A percentile compares a stretch with the other conserved stretches of the same genome.
Evolutionary conservation across 1,140 invertebrate species (phyloP).

Genomic region (Rhyzopertha dominica): DNA sequence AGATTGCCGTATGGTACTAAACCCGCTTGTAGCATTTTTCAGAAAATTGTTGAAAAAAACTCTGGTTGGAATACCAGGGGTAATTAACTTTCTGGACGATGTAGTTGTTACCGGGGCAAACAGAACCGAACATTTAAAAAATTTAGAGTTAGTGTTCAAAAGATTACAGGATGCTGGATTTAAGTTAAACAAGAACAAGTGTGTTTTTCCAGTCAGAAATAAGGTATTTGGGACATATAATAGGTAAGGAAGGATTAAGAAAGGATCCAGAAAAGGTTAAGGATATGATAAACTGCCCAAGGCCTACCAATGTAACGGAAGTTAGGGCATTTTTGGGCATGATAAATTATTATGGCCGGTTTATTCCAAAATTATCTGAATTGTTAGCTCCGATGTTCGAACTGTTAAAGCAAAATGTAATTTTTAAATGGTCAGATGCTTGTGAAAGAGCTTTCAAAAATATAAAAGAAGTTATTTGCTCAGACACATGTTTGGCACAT

Average conservation of each 20-base stretch:
- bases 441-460: constrained; percentile 12
- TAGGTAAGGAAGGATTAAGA: constrained; percentile 34
- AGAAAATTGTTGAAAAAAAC: constrained; percentile 37
- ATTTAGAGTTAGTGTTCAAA: constrained; percentile 2
- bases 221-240: constrained; percentile 37
- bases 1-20: constrained; percentile 48
- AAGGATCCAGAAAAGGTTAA: constrained; percentile 35
- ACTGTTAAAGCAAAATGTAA: no score
- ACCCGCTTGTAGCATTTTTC: constrained; percentile 45
- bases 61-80: constrained; percentile 31
- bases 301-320: constrained; percentile 30
- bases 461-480: constrained; percentile 26
- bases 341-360: constrained; percentile 33
- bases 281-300: constrained; percentile 33
- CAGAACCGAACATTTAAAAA: constrained; percentile 23
- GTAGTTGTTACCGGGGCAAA: constrained; percentile 34
- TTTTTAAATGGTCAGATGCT: constrained; percentile 29
- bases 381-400: no score
- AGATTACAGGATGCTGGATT: constrained; percentile 31
- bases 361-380: constrained; percentile 26
- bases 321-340: constrained; percentile 41
- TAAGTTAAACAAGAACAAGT: constrained; percentile 26
- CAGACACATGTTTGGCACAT: constrained; percentile 17
- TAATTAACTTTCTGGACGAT: constrained; percentile 40
- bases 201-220: constrained; percentile 29